Percentiles rank a stretch among this genome's conserved stretches.
Conservation (phyloP, 1,140 invertebrate genomes). For the Venturia canescens region DNA sequence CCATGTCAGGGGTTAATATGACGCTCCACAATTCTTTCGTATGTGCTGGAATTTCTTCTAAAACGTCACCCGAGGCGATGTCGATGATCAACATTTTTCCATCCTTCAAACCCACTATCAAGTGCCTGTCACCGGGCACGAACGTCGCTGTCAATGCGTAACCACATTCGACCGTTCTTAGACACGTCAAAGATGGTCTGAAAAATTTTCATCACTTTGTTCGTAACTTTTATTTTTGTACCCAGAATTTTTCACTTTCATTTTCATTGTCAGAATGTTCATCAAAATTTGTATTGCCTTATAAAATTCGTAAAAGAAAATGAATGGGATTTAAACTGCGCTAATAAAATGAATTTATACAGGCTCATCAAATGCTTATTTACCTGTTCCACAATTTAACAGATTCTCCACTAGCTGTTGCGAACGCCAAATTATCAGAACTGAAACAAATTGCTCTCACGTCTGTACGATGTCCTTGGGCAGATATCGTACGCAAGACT, state of each 20-base stretch:
- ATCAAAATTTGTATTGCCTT: no score
- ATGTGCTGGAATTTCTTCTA: constrained; percentile 90
- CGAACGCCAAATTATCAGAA: constrained; percentile 91
- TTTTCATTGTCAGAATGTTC: not conserved
- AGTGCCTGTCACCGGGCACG: constrained; percentile 94
- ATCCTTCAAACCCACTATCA: constrained; percentile 91
- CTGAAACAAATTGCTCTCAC: constrained; percentile 92
- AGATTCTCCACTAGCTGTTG: constrained; percentile 90
- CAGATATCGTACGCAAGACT: constrained; percentile 70
- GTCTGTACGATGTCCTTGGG: constrained; percentile 92
- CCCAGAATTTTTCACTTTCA: not conserved
- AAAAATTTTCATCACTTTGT: constrained; percentile 55
- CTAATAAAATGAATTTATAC: not conserved
- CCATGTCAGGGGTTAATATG: constrained; percentile 85
- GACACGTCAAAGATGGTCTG: constrained; percentile 86
- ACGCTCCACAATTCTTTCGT: constrained; percentile 87
- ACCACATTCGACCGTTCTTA: constrained; percentile 86
- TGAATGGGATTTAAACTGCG: no score
- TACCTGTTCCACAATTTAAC: constrained; percentile 97
- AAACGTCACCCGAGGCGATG: constrained; percentile 86
- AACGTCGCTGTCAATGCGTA: constrained; percentile 88
- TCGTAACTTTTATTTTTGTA: not conserved
- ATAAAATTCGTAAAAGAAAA: no score
- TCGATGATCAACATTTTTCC: constrained; percentile 93
- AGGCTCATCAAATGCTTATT: not conserved